Evolutionary conservation across 30 jellyfish, hydroid and myxozoan species (phyloP).

Genomic region (Morbakka virulenta): DNA sequence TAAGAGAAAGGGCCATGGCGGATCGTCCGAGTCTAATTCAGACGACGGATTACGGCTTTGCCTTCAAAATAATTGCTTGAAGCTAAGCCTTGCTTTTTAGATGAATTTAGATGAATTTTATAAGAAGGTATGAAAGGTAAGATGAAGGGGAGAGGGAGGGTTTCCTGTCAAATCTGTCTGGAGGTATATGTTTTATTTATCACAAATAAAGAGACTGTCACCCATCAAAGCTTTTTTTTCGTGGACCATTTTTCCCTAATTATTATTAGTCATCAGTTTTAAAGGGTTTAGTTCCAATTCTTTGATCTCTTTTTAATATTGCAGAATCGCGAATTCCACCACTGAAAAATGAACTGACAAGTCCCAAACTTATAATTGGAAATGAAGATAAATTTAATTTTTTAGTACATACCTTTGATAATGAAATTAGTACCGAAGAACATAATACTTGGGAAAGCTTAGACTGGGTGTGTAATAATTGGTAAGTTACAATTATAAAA

Average conservation of each 20-base stretch:
- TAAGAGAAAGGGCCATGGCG: no score
- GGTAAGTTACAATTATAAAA: slow-evolving; percentile 43
- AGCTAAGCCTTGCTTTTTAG: no score
- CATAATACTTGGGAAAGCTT: slow-evolving; percentile 62
- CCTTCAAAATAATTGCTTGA: no score
- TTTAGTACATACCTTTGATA: slow-evolving; percentile 69
- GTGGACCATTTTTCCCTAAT: not conserved
- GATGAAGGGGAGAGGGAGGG: no score
- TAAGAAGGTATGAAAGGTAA: no score
- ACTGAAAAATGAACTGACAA: slow-evolving; percentile 39
- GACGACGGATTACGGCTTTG: no score
- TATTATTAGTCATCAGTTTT: no score
- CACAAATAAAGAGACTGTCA: not conserved
- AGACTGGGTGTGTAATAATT: slow-evolving; percentile 80
- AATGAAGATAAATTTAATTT: slow-evolving; percentile 44
- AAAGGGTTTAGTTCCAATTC: no score
- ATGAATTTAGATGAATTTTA: no score
- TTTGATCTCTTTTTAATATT: no score
- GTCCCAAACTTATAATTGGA: slow-evolving; percentile 53
- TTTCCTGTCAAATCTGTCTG: not conserved
- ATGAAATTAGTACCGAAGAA: slow-evolving; percentile 4
- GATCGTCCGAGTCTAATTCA: no score
- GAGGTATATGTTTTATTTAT: not conserved
- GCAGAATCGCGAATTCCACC: slow-evolving; percentile 76
- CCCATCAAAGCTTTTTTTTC: not conserved